These are phyloP conservation scores for Heliconius congener DNA, from an alignment of 1,140 invertebrate genomes.

Conservation along the genomic window DNA sequence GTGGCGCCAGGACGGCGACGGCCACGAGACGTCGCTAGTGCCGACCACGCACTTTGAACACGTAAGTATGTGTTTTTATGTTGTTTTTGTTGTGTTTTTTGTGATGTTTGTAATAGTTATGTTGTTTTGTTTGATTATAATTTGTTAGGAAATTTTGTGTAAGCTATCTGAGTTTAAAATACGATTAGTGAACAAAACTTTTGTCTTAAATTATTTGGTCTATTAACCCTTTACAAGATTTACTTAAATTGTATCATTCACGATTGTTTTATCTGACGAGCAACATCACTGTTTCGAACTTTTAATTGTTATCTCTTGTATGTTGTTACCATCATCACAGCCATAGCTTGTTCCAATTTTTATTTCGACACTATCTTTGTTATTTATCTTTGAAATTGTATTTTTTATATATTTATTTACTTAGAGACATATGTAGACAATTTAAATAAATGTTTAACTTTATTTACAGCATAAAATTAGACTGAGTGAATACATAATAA, in stretches of 20 bases:
- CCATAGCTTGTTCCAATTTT: background rate
- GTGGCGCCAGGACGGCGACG: conserved; percentile 70
- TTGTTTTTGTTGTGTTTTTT: conserved; percentile 15
- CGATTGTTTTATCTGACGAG: background rate
- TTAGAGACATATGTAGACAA: background rate
- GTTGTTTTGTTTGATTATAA: background rate
- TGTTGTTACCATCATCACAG: background rate
- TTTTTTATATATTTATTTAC: background rate
- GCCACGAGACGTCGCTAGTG: conserved; percentile 64
- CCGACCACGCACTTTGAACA: conserved; percentile 66
- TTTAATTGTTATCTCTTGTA: background rate
- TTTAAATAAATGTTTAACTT: background rate
- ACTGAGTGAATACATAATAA: too few species aligned
- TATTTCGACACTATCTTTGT: background rate
- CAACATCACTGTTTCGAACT: conserved; percentile 1
- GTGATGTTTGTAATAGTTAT: background rate
- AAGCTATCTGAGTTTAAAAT: too few species aligned
- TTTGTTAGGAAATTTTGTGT: too few species aligned
- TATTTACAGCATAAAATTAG: background rate
- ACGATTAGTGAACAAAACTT: too few species aligned
- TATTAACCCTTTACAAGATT: background rate
- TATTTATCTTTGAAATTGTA: background rate
- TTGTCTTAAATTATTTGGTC: too few species aligned
- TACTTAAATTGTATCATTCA: too few species aligned
- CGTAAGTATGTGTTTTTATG: conserved; percentile 53